Base-by-base conservation (phyloP, 2,888 invertebrate species). In the Osmoderma eremita region DNA sequence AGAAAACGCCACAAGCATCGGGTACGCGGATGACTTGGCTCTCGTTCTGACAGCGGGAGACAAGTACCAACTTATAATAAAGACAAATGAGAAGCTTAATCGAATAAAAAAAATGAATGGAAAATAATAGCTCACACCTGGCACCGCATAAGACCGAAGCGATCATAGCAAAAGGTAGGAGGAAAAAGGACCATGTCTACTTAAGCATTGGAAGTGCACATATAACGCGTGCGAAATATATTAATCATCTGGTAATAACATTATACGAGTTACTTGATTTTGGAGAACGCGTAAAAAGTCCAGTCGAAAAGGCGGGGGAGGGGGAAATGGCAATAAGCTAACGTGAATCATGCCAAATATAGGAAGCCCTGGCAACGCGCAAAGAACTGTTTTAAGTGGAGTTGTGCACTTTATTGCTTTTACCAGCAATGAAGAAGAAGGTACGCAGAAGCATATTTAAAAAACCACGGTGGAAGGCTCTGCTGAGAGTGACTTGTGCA, bases 11-110 rank as follows among this genome's bases (percentile, higher is more conserved):
- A 54, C 36, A 2, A 38, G 38, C 1, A 17, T 65, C 3, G 24
- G 39, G 5, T 65, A 65, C 24, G 61, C 41, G 3, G 56, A 65
- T 18, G 65, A 61, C 20, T 18, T 65, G 22, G 56, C 41, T 41
- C 49, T 18, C 10, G n/a, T 49, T 8, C 10, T 49, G 12, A 49
- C 22, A 18, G 20, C 49, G 6, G 3, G 12, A 8, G 20, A 42
- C 15, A 15, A 36, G n/a, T 22, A 49, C 3, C n/a, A 8, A 3
- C 10, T 49, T 8, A 49, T 22, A 10, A n/a, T 49, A 18, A 41
- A 48, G 3, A 13, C n/a, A 22, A 42, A 62, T 6, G 20, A 62
- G 30, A 48, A 45, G 3, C 17, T 42, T 2, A 17, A 12, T 4
- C 4, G 1, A 2, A 45, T 45, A 30, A 15, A 13, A 12, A 3